Base-by-base conservation (phyloP, 2,888 invertebrate genomes). In the Tenthredo scrophulariae region DNA sequence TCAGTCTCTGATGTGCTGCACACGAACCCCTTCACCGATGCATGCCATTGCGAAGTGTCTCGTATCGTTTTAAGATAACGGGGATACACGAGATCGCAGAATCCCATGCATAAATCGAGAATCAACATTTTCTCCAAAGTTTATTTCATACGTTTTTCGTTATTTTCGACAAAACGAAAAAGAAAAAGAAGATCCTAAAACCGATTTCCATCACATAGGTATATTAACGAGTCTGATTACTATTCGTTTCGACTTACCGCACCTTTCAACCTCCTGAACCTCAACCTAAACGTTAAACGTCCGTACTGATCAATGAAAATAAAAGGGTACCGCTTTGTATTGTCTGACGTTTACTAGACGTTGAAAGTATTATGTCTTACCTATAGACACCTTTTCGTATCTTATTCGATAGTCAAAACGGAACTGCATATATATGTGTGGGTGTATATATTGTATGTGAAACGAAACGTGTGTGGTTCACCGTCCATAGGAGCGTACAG, bases 341-440 rank as follows among this genome's bases (percentile, higher is more conserved):
- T 89, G 89, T 89, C 88, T 90, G 89, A 89, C 89, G 89, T 90
- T 89, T 90, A 89, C 90, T 89, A 88, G 88, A 87, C 89, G 88
- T 88, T 88, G 87, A 90, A 87, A 87, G 89, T 89, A 89, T 89
- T 88, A 74, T 74, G 74, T 74, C 74, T 40, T 40, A 70, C n/a
- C 22, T 22, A 67, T 22, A 33, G 67, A 33, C 18, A 70, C 37
- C 37, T 37, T 70, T 29, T 18, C 2, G 70, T 29, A 67, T 67
- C 26, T 13, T 67, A 67, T 13, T 37, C 37, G 70, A 33, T 70
- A 74, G 40, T 72, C n/a, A 40, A n/a, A 72, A 33, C 72, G 72
- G 72, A 72, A 72, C 29, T 72, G 18, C 40, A 18, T 70, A 7
- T 40, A 37, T 50, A 50, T 18, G 18, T 46, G 2, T n/a, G 6